Base-by-base conservation (phyloP, 37 sponge, comb jelly and placozoan genomes). In the Ianthella basta region DNA sequence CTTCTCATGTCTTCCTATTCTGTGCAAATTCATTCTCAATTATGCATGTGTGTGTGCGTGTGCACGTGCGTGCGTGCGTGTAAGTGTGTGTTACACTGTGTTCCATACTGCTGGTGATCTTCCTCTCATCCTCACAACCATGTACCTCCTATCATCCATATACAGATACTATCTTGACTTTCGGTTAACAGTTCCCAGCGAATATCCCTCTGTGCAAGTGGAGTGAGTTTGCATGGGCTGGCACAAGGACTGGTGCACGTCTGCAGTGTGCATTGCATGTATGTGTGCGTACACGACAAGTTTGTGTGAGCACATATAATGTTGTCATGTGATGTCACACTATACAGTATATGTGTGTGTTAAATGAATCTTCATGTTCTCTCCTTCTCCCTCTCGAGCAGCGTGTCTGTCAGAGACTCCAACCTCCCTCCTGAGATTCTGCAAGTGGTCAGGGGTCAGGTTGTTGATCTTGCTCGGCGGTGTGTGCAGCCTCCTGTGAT, bases 401-500 rank as follows among this genome's bases (percentile, higher is more conserved):
- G 90, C 0, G 39, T 91, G 35, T 89, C 88, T 15, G 0, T 91
- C 32, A 91, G 83, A 74, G 86, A 72, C 16, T 88, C 94, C 50
- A 97, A 95, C 74, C 68, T 97, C 37, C 98, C 98, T 15, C 20
- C 56, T 8, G 88, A 93, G 53, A 25, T 97, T 24, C 34, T 81
- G 24, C 59, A 60, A n/a, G 86, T 89, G 68, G 84, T 93, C 79
- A 80, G 19, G 20, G 94, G 94, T 15, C 90, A 91, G 44, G 67
- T 87, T 20, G 78, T 73, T 19, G 98, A 97, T 65, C 32, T 93
- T 0, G 77, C 89, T 29, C 88, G 98, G 34, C 75, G 83, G 56
- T 95, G 98, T 87, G 84, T 95, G 0, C 84, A 91, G 80, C 92
- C 95, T 38, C 98, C 98, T 34, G 79, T 90, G 25, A 68, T 82